Conservation (phyloP, 1,140 invertebrate species). For the Mycetomoellerius zeteki region DNA sequence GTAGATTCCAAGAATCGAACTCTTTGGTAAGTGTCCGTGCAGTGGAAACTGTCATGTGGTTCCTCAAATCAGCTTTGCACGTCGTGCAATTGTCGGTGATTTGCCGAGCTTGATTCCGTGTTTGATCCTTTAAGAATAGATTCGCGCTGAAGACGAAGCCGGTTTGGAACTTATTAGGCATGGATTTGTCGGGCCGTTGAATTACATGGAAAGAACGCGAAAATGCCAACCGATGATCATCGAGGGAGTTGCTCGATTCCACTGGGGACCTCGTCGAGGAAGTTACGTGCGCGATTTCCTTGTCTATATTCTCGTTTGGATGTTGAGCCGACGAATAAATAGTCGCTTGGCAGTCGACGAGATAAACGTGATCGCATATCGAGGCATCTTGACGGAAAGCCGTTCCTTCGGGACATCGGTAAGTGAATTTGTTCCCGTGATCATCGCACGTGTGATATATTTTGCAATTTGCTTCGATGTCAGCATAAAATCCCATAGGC, state of each 20-base stretch:
- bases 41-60: slow-evolving; percentile 6
- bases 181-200: slow-evolving; percentile 38
- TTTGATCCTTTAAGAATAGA: slow-evolving; percentile 69
- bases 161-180: slow-evolving; percentile 60
- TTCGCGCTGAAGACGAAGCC: slow-evolving; percentile 76
- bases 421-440: slow-evolving; percentile 85
- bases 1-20: background rate
- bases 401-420: slow-evolving; percentile 86
- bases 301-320: background rate
- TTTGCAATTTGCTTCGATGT: slow-evolving; percentile 85
- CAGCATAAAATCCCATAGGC: slow-evolving; percentile 86
- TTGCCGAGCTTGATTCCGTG: background rate
- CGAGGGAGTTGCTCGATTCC: background rate
- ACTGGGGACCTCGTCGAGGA: background rate
- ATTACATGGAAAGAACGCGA: slow-evolving; percentile 71
- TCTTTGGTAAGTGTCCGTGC: background rate
- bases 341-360: slow-evolving; percentile 84
- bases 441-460: slow-evolving; percentile 87
- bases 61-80: slow-evolving; percentile 24
- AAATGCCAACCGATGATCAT: slow-evolving; percentile 42
- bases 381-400: slow-evolving; percentile 87
- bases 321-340: background rate
- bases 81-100: slow-evolving; percentile 14
- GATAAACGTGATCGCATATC: slow-evolving; percentile 87
- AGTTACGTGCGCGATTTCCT: background rate